Evolutionary conservation across 2,113 vertebrate species (phyloP).

Genomic region (Vulpes lagopus): DNA sequence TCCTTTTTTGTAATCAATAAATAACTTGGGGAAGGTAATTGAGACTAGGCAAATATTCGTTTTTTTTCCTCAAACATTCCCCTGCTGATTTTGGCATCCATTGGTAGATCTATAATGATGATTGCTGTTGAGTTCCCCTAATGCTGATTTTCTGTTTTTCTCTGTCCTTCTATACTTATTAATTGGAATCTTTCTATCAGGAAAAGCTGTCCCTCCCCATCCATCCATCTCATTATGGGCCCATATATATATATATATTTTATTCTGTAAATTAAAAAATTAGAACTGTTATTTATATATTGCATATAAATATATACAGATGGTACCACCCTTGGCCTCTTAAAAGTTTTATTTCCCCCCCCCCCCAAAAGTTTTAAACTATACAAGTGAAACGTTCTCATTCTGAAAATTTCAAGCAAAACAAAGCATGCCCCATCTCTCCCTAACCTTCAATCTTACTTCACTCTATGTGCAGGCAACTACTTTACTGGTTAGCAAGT

Average conservation of each 20-base stretch:
- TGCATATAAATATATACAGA: background rate
- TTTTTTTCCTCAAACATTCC: background rate
- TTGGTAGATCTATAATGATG: background rate
- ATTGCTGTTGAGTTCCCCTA: background rate
- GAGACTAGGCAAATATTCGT: background rate
- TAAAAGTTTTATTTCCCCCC: conserved; percentile 39
- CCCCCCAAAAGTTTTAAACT: conserved; percentile 35
- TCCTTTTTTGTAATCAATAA: background rate
- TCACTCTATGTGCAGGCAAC: background rate
- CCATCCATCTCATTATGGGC: background rate
- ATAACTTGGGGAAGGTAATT: background rate
- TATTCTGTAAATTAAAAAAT: background rate
- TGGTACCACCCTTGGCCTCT: background rate
- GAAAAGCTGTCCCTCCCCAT: background rate
- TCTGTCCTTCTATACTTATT: background rate
- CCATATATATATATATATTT: background rate
- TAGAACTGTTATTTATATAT: background rate
- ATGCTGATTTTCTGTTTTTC: background rate
- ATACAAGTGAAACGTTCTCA: background rate
- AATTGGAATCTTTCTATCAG: background rate
- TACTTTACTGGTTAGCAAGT: background rate
- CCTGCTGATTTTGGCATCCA: background rate
- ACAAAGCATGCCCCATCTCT: background rate
- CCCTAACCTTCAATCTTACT: background rate
- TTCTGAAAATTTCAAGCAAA: conserved; percentile 27